Percentiles rank a stretch among this genome's conserved stretches.
Evolutionary conservation across 1,140 invertebrate species (phyloP).

Genomic region (Lutraria rhynchaena): DNA sequence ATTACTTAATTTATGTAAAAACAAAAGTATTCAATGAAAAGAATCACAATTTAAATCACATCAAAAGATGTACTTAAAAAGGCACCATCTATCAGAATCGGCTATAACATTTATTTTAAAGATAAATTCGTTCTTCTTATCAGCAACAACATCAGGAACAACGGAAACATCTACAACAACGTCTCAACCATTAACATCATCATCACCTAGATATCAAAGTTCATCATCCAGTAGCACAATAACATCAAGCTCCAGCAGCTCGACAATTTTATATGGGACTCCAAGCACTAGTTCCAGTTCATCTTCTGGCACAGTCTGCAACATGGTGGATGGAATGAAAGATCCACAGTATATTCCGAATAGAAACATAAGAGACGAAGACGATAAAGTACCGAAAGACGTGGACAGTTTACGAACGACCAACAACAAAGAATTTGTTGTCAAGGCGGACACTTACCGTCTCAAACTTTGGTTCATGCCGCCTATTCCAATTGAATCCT

Average conservation of each 20-base stretch:
- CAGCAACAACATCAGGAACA: conserved; percentile 9
- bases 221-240: neutral
- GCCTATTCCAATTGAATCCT: conserved; percentile 2
- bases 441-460: neutral
- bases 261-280: neutral
- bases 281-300: neutral
- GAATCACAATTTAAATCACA: too few species aligned
- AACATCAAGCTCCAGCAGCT: neutral
- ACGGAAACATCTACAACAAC: neutral
- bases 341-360: conserved; percentile 10
- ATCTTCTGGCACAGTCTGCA: neutral
- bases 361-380: conserved; percentile 7
- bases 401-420: neutral
- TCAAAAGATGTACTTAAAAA: too few species aligned
- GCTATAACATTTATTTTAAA: too few species aligned
- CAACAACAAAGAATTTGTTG: neutral
- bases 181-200: neutral
- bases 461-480: conserved; percentile 12
- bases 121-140: neutral
- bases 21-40: too few species aligned
- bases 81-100: too few species aligned
- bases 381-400: neutral
- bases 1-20: too few species aligned
- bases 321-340: conserved; percentile 17
- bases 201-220: neutral